Evolutionary conservation across 2,113 vertebrate species (phyloP), one percentile per base, ranked within the genome.

Genomic region (Reinhardtius hippoglossoides): DNA sequence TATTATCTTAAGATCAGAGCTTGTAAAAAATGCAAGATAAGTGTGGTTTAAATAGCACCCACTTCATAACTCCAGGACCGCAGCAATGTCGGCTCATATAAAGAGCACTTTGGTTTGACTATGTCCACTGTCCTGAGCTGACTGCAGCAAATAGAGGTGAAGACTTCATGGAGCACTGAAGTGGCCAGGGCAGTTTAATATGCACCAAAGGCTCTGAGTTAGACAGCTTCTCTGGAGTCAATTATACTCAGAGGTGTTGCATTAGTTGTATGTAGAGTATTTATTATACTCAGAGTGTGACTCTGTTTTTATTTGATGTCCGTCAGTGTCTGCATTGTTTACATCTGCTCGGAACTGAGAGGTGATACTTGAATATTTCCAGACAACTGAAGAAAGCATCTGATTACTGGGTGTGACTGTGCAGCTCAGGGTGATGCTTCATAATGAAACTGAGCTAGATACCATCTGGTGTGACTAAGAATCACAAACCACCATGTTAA

Each of bases 361-460:
- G 37, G 10, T 50, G 6, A 68, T 42, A 75, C 72, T 78, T 80
- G 60, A 84, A 85, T 59, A 21, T 37, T 64, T 67, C 44, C 37
- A 26, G 21, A 54, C 48, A 24, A 67, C 27, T 64, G 27, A 54
- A 2, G 24, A 46, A 42, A 24, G 54, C 67, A 40, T 31, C 31
- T 3, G 4, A 54, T 68, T 64, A 42, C 31, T 61, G 26, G 35
- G 9, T 37, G 15, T 60, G 9, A 26, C n/a, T 55, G n/a, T 55
- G 37, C 9, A 16, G 5, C 4, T 46, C 44, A 46, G 44, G 44
- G 7, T 35, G n/a, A 58, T 1, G 21, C 16, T 14, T 72, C 42
- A 9, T 26, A n/a, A 20, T 52, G 20, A 9, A n/a, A n/a, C 44
- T 46, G 44, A 46, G 15, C 44, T 46, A 3, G 48, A 52, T 6